Base-by-base conservation (phyloP, 2,888 invertebrate genomes). In the Drosophila pegasa region DNA sequence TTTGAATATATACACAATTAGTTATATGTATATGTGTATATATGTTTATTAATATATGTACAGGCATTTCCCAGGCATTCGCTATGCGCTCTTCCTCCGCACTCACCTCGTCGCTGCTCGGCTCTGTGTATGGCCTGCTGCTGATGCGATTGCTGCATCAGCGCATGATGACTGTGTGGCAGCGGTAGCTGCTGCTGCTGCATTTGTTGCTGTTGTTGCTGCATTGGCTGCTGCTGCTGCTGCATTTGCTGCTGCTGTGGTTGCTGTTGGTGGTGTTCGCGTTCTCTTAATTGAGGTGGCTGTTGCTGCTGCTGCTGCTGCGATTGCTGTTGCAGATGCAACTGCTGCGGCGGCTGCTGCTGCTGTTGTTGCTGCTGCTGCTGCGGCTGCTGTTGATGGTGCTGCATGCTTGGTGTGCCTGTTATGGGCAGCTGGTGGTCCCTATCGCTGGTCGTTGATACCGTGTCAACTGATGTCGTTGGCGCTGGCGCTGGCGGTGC, bases 121-220 rank as follows among this genome's bases (percentile, higher is more conserved):
- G 83, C 83, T 64, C 84, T 71, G 52, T 84, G 86, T 63, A 88
- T 88, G 22, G 87, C 84, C 74, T 88, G 87, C 85, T 84, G 84
- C 71, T 88, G 89, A 29, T 85, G 84, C 35, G 86, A 82, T 27
- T 88, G 88, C 87, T 87, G 88, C 88, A 88, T 88, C 57, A 83
- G 40, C 12, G 83, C 83, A 54, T 83, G 83, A 71, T 83, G 83
- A 25, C 87, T 87, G 54, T 87, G 88, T 2, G 86, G 85, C 67
- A 87, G 63, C 12, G 64, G 64, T 33, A 74, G 29, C 51, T 63
- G 73, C 45, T 75, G 82, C 45, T 66, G 71, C 41, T 70, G 73
- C 29, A n/a, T n/a, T n/a, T 66, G 76, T 29, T 51, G 59, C 7
- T 3, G 38, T 18, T 38, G 38, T 40, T 45, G 45, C 27, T 45